Conservation (phyloP, 2,888 invertebrate genomes). For the Diabrotica balteata region DNA sequence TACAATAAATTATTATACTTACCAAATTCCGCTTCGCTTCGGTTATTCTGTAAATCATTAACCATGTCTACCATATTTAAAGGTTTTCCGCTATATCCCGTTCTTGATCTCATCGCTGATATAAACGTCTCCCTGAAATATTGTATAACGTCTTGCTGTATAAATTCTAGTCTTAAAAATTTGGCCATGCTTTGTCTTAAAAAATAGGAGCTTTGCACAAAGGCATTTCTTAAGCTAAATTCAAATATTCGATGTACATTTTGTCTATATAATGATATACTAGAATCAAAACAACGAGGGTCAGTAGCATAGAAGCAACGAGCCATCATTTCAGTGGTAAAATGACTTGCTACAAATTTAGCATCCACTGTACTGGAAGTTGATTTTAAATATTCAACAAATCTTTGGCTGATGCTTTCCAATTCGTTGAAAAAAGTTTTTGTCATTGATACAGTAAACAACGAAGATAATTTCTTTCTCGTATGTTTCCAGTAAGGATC, state of each 20-base stretch:
- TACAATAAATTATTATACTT: too few relatives aligned
- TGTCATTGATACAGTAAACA: slow-evolving; percentile 62
- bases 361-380: slow-evolving; percentile 42
- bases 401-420: slow-evolving; percentile 37
- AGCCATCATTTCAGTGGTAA: slow-evolving; percentile 60
- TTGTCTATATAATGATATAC: slow-evolving; percentile 55
- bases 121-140: too few relatives aligned
- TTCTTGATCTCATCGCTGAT: too few relatives aligned
- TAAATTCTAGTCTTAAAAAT: too few relatives aligned
- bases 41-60: too few relatives aligned
- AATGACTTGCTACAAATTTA: slow-evolving; percentile 54
- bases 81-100: too few relatives aligned
- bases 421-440: slow-evolving; percentile 60
- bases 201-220: slow-evolving; percentile 44
- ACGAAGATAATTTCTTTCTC: slow-evolving; percentile 63
- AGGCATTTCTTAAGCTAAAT: slow-evolving; percentile 45
- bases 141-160: too few relatives aligned
- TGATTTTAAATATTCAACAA: slow-evolving; percentile 7
- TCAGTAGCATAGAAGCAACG: slow-evolving; percentile 60
- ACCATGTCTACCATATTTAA: too few relatives aligned
- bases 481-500: slow-evolving; percentile 64
- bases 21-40: too few relatives aligned
- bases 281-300: slow-evolving; percentile 53
- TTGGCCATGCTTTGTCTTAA: too few relatives aligned
- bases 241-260: slow-evolving; percentile 52